These are phyloP conservation scores for Tetheella fluctuosa DNA, from an alignment of 2,888 invertebrate species.

Conservation along the genomic window DNA sequence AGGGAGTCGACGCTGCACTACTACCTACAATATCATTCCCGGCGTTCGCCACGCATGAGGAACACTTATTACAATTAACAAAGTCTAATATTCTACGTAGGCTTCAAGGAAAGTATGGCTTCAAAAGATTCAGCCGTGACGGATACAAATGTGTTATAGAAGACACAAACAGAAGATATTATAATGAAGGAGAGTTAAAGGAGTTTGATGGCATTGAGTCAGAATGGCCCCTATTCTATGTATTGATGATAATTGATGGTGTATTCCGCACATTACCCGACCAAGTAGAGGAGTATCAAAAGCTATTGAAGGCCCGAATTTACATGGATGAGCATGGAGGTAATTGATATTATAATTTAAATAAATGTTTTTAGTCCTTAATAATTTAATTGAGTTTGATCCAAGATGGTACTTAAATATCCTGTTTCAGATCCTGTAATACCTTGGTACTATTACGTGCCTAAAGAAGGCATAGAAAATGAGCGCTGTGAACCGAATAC, in stretches of 20 bases:
- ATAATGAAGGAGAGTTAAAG: conserved; percentile 95
- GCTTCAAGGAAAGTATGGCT: conserved; percentile 95
- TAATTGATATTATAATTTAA: conserved; percentile 43
- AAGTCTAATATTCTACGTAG: conserved; percentile 92
- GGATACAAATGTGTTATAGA: conserved; percentile 96
- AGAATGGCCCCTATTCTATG: conserved; percentile 98
- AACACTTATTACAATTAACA: conserved; percentile 92
- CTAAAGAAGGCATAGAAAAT: conserved; percentile 87
- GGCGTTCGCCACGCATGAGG: conserved; percentile 98
- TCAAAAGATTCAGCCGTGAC: conserved; percentile 97
- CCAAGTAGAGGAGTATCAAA: conserved; percentile 96
- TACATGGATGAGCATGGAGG: conserved; percentile 92
- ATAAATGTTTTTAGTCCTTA: no score
- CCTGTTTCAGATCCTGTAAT: conserved; percentile 91
- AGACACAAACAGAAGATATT: conserved; percentile 90
- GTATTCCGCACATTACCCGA: conserved; percentile 94
- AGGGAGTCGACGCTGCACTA: conserved; percentile 97
- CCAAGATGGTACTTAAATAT: background rate
- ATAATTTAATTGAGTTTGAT: no score
- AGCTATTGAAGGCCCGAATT: conserved; percentile 91
- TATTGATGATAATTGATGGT: conserved; percentile 98
- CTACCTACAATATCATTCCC: conserved; percentile 98
- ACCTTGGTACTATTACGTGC: conserved; percentile 96
- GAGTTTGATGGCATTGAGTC: conserved; percentile 98
- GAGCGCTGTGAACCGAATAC: conserved; percentile 89